Evolutionary conservation across 2,888 invertebrate species (phyloP).

Genomic region (Euclidia mi): DNA sequence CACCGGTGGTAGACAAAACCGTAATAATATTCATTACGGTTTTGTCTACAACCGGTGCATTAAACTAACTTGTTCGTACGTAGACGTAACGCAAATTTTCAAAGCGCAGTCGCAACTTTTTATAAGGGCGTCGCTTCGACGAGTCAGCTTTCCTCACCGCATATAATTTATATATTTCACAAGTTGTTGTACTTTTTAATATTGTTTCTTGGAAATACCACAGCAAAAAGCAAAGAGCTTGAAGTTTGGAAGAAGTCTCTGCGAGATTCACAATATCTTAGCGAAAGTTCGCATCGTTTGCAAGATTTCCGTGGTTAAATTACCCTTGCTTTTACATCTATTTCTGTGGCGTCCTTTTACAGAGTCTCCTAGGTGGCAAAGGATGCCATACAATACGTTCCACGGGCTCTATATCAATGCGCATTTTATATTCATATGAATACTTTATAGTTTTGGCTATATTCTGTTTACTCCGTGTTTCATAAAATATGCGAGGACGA

Average conservation of each 20-base stretch:
- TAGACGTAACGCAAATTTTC: slow-evolving; percentile 20
- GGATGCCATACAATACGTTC: slow-evolving; percentile 44
- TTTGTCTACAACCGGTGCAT: too few species aligned
- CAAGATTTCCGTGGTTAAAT: slow-evolving; percentile 67
- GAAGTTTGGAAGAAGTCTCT: slow-evolving; percentile 61
- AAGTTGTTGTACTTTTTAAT: slow-evolving; percentile 65
- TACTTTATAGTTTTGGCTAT: slow-evolving; percentile 33
- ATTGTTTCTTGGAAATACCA: slow-evolving; percentile 58
- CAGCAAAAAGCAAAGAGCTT: slow-evolving; percentile 52
- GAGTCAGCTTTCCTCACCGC: slow-evolving; percentile 33
- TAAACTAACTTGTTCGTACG: slow-evolving; percentile 1
- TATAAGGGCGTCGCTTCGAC: slow-evolving; percentile 23
- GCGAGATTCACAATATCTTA: slow-evolving; percentile 65
- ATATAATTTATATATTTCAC: slow-evolving; percentile 51
- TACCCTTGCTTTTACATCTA: slow-evolving; percentile 51
- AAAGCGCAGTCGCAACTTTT: slow-evolving; percentile 37
- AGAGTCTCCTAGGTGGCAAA: too few species aligned
- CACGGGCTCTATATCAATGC: slow-evolving; percentile 37
- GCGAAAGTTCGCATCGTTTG: slow-evolving; percentile 64
- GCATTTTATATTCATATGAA: slow-evolving; percentile 46
- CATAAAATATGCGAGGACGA: too few species aligned
- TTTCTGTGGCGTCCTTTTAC: slow-evolving; percentile 39
- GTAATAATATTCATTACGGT: too few species aligned
- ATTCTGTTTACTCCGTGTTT: too few species aligned
- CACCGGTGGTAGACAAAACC: background rate